Conservation (phyloP, 2,797 vertebrate species). For the Paguma larvata region DNA sequence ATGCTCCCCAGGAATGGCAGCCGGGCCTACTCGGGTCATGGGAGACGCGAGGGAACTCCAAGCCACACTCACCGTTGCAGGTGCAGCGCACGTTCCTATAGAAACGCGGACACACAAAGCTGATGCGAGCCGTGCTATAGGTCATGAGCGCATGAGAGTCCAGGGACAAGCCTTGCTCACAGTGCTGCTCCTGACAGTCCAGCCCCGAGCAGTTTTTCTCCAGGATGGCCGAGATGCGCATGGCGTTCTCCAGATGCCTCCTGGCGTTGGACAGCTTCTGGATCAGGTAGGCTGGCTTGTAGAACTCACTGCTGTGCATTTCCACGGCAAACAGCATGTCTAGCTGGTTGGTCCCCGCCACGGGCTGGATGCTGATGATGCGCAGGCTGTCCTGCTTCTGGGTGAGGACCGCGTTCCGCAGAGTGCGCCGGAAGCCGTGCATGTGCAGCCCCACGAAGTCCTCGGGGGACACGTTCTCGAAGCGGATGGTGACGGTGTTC, state of each 20-base stretch:
- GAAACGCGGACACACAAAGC: conserved; percentile 97
- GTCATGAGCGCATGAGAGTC: conserved; percentile 96
- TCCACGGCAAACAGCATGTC: conserved; percentile 97
- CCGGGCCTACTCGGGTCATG: background rate
- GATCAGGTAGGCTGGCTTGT: conserved; percentile 96
- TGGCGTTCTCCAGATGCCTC: conserved; percentile 94
- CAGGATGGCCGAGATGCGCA: conserved; percentile 95
- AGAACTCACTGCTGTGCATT: conserved; percentile 92
- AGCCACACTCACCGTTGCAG: conserved; percentile 93
- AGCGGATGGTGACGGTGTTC: conserved; percentile 96
- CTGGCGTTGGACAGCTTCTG: conserved; percentile 97
- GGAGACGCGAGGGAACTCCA: background rate
- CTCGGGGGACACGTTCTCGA: conserved; percentile 94
- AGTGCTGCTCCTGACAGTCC: conserved; percentile 96
- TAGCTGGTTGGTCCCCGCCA: conserved; percentile 93
- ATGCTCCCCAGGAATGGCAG: background rate
- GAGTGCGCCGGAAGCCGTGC: conserved; percentile 92
- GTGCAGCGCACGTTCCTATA: conserved; percentile 95
- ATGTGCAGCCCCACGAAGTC: conserved; percentile 96
- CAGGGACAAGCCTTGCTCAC: conserved; percentile 94
- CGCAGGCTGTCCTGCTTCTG: conserved; percentile 94
- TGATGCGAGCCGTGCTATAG: conserved; percentile 96
- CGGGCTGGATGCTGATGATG: conserved; percentile 97
- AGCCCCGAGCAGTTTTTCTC: conserved; percentile 98
- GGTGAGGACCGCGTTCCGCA: conserved; percentile 92